Conservation (phyloP, 2,113 vertebrate species). For the Lycaon pictus region DNA sequence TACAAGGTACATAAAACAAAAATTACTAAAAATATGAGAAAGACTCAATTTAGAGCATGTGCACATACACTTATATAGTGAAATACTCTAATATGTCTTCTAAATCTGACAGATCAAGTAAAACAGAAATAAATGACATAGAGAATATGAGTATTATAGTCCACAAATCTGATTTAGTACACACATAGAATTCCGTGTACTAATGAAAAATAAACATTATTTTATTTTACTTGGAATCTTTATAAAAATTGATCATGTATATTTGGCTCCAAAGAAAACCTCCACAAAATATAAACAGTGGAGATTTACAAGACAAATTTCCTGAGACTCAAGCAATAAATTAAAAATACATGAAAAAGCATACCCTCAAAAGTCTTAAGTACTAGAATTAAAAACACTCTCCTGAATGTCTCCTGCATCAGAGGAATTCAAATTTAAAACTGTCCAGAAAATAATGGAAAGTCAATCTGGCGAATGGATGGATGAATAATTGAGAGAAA, state of each 20-base stretch:
- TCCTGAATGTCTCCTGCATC: neutral
- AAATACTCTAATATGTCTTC: neutral
- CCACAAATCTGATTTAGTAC: neutral
- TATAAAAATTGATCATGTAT: neutral
- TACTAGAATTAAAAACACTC: neutral
- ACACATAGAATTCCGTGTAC: neutral
- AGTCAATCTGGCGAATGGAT: neutral
- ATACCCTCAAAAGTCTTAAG: neutral
- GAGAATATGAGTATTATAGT: neutral
- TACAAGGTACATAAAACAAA: neutral
- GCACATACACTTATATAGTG: neutral
- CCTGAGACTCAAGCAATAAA: neutral
- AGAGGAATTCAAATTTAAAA: constrained; percentile 31
- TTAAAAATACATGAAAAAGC: neutral
- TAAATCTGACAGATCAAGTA: neutral
- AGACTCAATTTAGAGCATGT: neutral
- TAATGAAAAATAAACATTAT: constrained; percentile 20
- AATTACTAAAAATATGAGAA: neutral
- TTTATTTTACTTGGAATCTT: constrained; percentile 34
- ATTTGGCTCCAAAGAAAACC: constrained; percentile 31
- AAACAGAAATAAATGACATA: constrained; percentile 21
- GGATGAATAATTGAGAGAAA: neutral
- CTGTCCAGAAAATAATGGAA: neutral
- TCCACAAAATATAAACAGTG: neutral
- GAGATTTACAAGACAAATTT: neutral